Conservation (phyloP, 2,113 vertebrate genomes). For the Lophius piscatorius region DNA sequence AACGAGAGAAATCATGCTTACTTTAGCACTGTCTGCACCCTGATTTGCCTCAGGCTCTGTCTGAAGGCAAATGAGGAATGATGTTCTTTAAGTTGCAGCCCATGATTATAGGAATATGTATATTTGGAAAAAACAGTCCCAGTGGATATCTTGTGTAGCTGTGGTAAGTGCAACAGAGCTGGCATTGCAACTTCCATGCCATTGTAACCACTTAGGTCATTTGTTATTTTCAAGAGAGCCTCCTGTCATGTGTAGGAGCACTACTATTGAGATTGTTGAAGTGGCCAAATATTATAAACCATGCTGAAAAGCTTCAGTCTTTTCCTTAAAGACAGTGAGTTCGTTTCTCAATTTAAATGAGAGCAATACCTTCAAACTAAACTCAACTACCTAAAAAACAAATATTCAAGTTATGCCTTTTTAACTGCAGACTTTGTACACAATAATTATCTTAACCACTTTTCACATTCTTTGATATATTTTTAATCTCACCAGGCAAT, state of each 20-base stretch:
- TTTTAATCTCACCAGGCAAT: neutral
- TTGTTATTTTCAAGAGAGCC: conserved; percentile 41
- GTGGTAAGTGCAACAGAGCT: conserved; percentile 8
- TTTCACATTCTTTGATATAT: neutral
- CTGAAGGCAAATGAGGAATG: conserved; percentile 31
- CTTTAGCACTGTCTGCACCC: conserved; percentile 3
- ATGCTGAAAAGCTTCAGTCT: conserved; percentile 24
- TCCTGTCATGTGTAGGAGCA: conserved; percentile 23
- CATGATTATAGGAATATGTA: conserved; percentile 30
- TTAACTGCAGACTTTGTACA: neutral
- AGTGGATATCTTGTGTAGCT: conserved; percentile 42
- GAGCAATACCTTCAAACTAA: no score
- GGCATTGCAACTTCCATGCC: conserved; percentile 9
- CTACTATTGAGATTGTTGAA: conserved; percentile 24
- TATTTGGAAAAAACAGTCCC: conserved; percentile 16
- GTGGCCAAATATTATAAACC: conserved; percentile 41
- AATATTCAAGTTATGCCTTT: neutral
- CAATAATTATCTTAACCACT: neutral
- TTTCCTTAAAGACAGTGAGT: neutral
- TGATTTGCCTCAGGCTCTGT: conserved; percentile 15
- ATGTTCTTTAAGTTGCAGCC: conserved; percentile 25
- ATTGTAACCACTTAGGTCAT: conserved; percentile 27
- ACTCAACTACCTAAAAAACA: no score
- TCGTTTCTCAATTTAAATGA: no score
- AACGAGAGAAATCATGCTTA: neutral